Evolutionary conservation across 2,888 invertebrate genomes (phyloP), one percentile per base, ranked within the genome.

Genomic region (Andrena trimmerana): DNA sequence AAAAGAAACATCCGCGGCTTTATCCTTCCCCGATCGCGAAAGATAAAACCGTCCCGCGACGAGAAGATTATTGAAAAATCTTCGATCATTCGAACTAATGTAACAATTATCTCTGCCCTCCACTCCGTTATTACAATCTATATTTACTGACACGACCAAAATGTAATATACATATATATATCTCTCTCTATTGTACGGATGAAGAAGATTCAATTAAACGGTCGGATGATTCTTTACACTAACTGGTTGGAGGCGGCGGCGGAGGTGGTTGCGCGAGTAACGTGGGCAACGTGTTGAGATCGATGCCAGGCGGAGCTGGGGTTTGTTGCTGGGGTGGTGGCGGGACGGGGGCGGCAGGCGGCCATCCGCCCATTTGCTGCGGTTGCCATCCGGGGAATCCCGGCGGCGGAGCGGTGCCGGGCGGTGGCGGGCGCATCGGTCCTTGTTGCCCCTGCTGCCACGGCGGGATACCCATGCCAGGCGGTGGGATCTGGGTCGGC

Each of bases 261-360:
- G 97, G 97, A 5, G 97, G 97, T 2, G 97, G 97, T 36, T 96
- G 96, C 65, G 96, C 95, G 65, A 96, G 91, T 67, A 97, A 91
- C 65, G 94, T 95, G 2, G 95, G 95, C 60, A 95, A 93, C 52
- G 94, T 94, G 68, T 95, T 95, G 74, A 95, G 94, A 88, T 95
- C 95, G 68, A 95, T 95, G 16, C 95, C 95, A 24, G 95, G 95
- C 8, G 94, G 93, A 16, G 92, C 92, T 20, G 93, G 93, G 29
- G 92, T 92, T 63, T 92, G 94, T 75, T 92, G 94, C 63, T 92
- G 95, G 0, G 95, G 95, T 29, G 95, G 95, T 1, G 96, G 96
- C 20, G 95, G 95, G 1, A 95, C 95, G 33, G 94, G 94, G 1
- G 93, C 94, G 0, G 93, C 92, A 0, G 93, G 92, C 20, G 93